Evolutionary conservation across 2,113 vertebrate species (phyloP), one percentile per base, ranked within the genome.

Genomic region (Harpagus bidentatus): DNA sequence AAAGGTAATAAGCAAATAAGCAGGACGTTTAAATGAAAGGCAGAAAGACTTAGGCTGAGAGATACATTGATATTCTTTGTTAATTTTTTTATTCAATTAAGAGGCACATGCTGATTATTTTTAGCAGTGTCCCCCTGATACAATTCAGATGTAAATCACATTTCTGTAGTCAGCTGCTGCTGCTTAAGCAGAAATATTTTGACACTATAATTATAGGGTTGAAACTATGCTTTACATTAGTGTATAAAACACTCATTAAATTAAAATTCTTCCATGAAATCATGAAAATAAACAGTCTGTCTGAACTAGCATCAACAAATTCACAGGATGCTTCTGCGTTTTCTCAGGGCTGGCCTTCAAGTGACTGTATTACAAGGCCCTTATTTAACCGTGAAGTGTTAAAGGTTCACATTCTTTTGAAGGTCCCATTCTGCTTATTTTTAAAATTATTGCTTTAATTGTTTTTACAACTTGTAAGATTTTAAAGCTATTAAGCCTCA

Each of bases 231-330:
- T 99, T 99, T 99, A 99, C 98, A 99, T 99, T 98, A 98, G 98
- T 98, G 98, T 98, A 98, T 95, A 99, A 99, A 99, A 98, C 98
- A 98, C 98, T 98, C 98, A 98, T 98, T 99, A 99, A 99, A 99
- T 99, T 99, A 98, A 99, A 99, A 99, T 99, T 99, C 99, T 99
- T 99, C 98, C 98, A 99, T 98, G 98, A 99, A 98, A 99, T 96
- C 98, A 98, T 99, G 99, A 99, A 99, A 99, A 99, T 99, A 99
- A 99, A 99, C 99, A 99, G 99, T 97, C 98, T 97, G 99, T 98
- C 98, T 98, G 98, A 98, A 98, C 98, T 99, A 99, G 99, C 99
- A 99, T 98, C 98, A 98, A 98, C 98, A 98, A 98, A 98, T 98
- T 98, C 98, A 95, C 98, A 98, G 98, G 98, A 97, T 95, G 98